Percentiles rank a stretch among this genome's conserved stretches.
Conservation (phyloP, 53 echinoderm and acorn worm genomes). For the Apostichopus leukothele region DNA sequence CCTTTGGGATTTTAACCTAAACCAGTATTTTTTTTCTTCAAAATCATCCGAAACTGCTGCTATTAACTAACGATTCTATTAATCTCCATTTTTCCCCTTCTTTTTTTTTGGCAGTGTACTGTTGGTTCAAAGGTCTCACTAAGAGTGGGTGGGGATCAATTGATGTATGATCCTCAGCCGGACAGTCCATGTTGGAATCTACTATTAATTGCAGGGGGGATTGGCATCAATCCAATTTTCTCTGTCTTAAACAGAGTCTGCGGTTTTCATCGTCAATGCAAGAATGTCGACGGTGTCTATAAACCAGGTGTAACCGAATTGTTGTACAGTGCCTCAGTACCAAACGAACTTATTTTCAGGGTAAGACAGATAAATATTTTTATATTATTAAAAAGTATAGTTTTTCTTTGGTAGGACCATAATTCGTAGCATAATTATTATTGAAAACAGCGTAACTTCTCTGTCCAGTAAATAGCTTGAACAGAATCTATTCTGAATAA, state of each 20-base stretch:
- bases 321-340: slow-evolving; percentile 75
- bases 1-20: no score
- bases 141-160: slow-evolving; percentile 86
- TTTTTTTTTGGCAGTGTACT: slow-evolving; percentile 63
- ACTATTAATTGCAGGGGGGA: slow-evolving; percentile 94
- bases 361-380: slow-evolving; percentile 15
- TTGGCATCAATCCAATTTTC: slow-evolving; percentile 89
- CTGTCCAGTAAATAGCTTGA: no score
- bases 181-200: slow-evolving; percentile 71
- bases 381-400: no score
- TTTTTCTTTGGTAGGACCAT: no score
- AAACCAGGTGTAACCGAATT: slow-evolving; percentile 68
- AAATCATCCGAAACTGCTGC: no score
- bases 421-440: no score
- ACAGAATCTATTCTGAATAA: no score
- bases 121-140: slow-evolving; percentile 72
- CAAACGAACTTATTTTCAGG: slow-evolving; percentile 82
- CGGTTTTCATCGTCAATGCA: slow-evolving; percentile 49
- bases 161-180: slow-evolving; percentile 76
- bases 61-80: no score
- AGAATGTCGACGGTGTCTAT: slow-evolving; percentile 43
- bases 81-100: background rate
- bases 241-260: slow-evolving; percentile 73
- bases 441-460: no score
- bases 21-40: no score